Evolutionary conservation across 2,888 invertebrate genomes (phyloP), one percentile per base, ranked within the genome.

Genomic region (Eupithecia subumbrata): DNA sequence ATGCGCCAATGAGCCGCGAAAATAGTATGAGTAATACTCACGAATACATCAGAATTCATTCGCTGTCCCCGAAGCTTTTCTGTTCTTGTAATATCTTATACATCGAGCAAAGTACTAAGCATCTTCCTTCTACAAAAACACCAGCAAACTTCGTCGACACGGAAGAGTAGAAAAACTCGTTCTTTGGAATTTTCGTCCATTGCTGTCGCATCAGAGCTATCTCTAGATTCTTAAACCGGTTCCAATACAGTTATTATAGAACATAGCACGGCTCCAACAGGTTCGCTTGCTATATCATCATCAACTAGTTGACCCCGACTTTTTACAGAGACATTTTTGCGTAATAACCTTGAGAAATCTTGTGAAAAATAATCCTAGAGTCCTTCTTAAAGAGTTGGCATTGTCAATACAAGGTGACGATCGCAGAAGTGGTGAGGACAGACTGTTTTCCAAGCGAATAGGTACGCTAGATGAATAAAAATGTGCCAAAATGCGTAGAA

Each of bases 201-300:
- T 43, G 63, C 18, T n/a, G 68, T 40, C 52, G 34, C 64, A 71
- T 37, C 63, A 43, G 45, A 34, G 66, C 40, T 40, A 18, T 69
- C 48, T 73, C 76, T 64, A 69, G 71, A 64, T 63, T 52, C 69
- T 18, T 5, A 73, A 30, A 76, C 76, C 66, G 69, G 76, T 76
- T 76, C 63, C 25, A 64, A 60, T 72, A 76, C 76, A 74, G 76
- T 76, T 76, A 76, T 69, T 18, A 22, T 60, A 60, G 45, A 69
- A 69, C 64, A 70, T 43, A 67, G 73, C 76, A 56, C 76, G 69
- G 52, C 64, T 25, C 25, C 64, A 64, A 67, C 66, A 66, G 66
- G 66, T 66, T 67, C 34, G 18, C 18, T 64, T 18, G 66, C 37
- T 64, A 8, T 37, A n/a, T 37, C 12, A n/a, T 37, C 12, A 67